Conservation (phyloP, 2,797 vertebrate species). For the Acropternis orthonyx region DNA sequence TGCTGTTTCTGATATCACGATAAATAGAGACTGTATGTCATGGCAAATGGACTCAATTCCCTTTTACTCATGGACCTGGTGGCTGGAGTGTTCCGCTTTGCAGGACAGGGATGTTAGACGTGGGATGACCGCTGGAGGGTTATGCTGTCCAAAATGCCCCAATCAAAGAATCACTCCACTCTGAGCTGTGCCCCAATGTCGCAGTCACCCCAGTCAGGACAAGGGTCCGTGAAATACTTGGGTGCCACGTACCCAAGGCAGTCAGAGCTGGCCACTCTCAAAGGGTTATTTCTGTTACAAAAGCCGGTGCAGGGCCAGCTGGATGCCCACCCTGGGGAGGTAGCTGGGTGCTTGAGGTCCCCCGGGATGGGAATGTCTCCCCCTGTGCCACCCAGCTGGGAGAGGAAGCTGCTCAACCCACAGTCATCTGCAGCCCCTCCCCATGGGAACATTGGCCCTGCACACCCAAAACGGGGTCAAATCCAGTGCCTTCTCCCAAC, state of each 20-base stretch:
- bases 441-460: neutral
- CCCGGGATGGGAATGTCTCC: neutral
- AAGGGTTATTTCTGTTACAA: slow-evolving; percentile 17
- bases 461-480: neutral
- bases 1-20: neutral
- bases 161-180: fast-evolving
- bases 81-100: neutral
- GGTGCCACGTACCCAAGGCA: fast-evolving
- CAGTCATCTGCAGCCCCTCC: neutral
- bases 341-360: neutral
- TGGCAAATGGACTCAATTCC: neutral
- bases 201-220: fast-evolving
- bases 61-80: neutral
- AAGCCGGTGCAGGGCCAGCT: neutral
- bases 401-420: neutral
- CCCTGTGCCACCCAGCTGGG: neutral
- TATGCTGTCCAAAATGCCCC: neutral
- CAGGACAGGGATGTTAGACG: neutral
- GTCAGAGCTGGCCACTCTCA: neutral
- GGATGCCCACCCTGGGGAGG: fast-evolving
- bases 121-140: neutral
- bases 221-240: neutral
- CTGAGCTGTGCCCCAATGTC: fast-evolving
- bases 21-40: fast-evolving
- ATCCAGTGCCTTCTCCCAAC: fast-evolving